Base-by-base conservation (phyloP, 1,140 invertebrate genomes). In the Galleria mellonella region DNA sequence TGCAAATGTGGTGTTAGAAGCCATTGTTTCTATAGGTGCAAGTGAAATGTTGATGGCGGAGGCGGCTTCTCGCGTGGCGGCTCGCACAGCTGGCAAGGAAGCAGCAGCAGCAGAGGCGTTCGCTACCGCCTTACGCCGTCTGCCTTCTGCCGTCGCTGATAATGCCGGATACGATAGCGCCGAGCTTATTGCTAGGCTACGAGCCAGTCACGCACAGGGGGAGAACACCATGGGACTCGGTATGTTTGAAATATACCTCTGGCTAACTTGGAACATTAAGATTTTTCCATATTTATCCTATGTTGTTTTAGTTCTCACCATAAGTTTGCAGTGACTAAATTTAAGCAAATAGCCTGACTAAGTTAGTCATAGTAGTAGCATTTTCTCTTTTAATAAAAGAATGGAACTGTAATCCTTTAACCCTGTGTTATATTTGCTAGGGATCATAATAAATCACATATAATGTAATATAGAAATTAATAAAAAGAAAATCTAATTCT, bases 121-220 rank as follows among this genome's bases (percentile, higher is more conserved):
- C 88, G 96, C 96, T 13, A 90, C 91, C 52, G 97, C 98, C 23
- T 82, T 96, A 23, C 89, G 93, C 40, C 90, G 96, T 67, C 86
- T 99, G 37, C 98, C 98, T 2, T 97, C 94, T 15, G 94, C 95
- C 37, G 98, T 99, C 61, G 97, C 97, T 15, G 98, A 99, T 78
- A 99, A 99, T 88, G 98, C 95, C 55, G 98, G 98, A 43, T 98
- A 96, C 77, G 98, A 99, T 89, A 98, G 97, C 37, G 95, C 97
- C 7, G 95, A 99, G 61, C 87, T 99, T 15, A 88, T 99, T 28
- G 94, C 95, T 10, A 91, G 98, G 69, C 88, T 99, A 12, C 87
- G 97, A 58, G 97, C 98, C 13, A 89, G 91, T 10, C 98, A 99
- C 82, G 92, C 93, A 32, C 91, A 93, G 55, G 94, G 93, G 37